Evolutionary conservation across 2,113 vertebrate species (phyloP).

Genomic region (Strigops habroptila): DNA sequence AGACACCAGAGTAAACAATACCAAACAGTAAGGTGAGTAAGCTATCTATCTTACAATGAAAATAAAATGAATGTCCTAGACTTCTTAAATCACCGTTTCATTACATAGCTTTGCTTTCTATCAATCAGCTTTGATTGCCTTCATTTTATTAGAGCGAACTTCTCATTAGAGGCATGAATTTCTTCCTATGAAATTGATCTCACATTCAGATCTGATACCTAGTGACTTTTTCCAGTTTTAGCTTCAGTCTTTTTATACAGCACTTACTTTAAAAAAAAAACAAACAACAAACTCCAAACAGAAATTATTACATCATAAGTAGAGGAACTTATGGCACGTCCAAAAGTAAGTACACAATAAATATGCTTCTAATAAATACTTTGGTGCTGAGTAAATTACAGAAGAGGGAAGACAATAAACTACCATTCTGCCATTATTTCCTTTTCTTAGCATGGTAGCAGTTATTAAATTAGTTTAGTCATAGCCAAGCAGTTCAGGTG

Average conservation of each 20-base stretch:
- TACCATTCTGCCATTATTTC: conserved; percentile 6
- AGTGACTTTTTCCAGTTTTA: conserved; percentile 69
- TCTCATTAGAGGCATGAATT: conserved; percentile 71
- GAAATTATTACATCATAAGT: conserved; percentile 61
- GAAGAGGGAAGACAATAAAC: conserved; percentile 1
- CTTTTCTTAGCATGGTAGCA: conserved; percentile 14
- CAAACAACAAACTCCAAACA: conserved; percentile 34
- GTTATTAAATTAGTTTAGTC: conserved; percentile 43
- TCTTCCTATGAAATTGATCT: conserved; percentile 72
- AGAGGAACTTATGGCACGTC: background rate
- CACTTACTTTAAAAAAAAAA: background rate
- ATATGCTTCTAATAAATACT: conserved; percentile 52
- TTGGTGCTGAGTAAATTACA: conserved; percentile 37
- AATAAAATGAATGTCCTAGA: conserved; percentile 72
- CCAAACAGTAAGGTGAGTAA: conserved; percentile 68
- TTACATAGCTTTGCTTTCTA: conserved; percentile 69
- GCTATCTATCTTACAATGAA: conserved; percentile 72
- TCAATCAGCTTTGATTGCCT: conserved; percentile 78
- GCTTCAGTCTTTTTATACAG: conserved; percentile 44
- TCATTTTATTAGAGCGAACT: conserved; percentile 71
- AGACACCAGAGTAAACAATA: conserved; percentile 66
- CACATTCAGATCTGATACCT: conserved; percentile 54
- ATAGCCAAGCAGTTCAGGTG: conserved; percentile 3
- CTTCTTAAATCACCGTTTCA: conserved; percentile 75
- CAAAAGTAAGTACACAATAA: conserved; percentile 12